phyloP scores from a whole-genome alignment of 2,888 invertebrate genomes.

The Lasioglossum vierecki region DNA sequence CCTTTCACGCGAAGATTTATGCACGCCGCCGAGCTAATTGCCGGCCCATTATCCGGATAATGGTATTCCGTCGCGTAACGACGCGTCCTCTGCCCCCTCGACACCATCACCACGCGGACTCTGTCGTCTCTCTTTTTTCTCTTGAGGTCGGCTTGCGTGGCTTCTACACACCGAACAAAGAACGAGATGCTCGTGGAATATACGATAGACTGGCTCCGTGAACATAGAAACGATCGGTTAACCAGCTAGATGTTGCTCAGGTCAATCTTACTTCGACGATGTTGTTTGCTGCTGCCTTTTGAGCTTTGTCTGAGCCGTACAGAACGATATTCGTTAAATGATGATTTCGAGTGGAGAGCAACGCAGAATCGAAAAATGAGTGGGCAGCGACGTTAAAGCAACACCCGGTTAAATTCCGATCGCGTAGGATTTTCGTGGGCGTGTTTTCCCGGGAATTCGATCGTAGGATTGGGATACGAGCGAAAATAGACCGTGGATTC shows the following conservation, averaged over 20 bases:
- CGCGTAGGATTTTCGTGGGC: not conserved
- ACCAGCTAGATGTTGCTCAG: not conserved
- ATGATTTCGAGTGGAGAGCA: not conserved
- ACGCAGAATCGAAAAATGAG: not conserved
- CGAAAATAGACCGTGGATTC: not conserved
- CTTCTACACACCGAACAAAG: slow-evolving; percentile 59
- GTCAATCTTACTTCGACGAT: not conserved
- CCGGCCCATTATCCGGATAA: slow-evolving; percentile 83
- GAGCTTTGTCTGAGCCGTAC: no score
- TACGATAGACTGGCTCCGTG: slow-evolving; percentile 61
- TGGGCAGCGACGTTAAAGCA: not conserved
- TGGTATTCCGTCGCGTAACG: slow-evolving; percentile 81
- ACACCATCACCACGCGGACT: slow-evolving; percentile 1
- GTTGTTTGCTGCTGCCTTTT: not conserved
- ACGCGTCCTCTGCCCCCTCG: slow-evolving; percentile 61
- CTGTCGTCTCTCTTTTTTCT: slow-evolving; percentile 15
- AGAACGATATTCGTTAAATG: no score
- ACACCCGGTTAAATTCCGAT: not conserved
- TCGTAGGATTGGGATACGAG: not conserved
- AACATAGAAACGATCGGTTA: slow-evolving; percentile 31
- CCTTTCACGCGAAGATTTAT: slow-evolving; percentile 83
- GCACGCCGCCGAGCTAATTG: slow-evolving; percentile 83
- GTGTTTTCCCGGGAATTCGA: not conserved
- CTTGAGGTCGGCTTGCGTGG: slow-evolving; percentile 21
- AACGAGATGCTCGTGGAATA: slow-evolving; percentile 65